Conservation (phyloP, 2,797 vertebrate genomes). For the Anomalospiza imberbis region DNA sequence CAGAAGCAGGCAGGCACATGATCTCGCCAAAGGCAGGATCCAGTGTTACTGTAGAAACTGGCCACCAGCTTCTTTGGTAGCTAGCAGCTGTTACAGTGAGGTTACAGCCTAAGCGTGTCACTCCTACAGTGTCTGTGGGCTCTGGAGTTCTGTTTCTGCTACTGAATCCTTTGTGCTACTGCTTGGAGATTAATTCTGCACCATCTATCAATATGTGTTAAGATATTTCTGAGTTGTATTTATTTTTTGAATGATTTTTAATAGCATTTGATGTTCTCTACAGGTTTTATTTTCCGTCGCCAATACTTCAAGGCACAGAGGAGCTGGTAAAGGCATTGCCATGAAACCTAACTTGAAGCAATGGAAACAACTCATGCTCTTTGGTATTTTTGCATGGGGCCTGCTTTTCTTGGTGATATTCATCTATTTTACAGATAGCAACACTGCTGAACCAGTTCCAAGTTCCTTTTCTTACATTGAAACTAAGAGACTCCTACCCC, state of each 20-base stretch:
- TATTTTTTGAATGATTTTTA: background rate
- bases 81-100: constrained; percentile 45
- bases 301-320: constrained; percentile 35
- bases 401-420: constrained; percentile 90
- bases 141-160: constrained; percentile 31
- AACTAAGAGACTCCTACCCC: constrained; percentile 83
- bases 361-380: constrained; percentile 90
- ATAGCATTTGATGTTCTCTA: constrained; percentile 43
- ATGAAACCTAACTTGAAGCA: constrained; percentile 83
- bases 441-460: constrained; percentile 82
- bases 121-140: constrained; percentile 2
- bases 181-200: background rate
- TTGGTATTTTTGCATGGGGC: constrained; percentile 92
- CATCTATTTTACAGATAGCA: constrained; percentile 92
- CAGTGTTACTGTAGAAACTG: constrained; percentile 61
- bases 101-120: background rate
- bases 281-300: constrained; percentile 63
- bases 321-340: constrained; percentile 67
- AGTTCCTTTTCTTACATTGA: constrained; percentile 86
- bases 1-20: constrained; percentile 20
- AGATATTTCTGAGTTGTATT: background rate
- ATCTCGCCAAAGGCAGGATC: constrained; percentile 31
- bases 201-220: background rate
- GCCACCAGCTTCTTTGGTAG: constrained; percentile 54
- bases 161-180: background rate